Evolutionary conservation across 1,140 invertebrate species (phyloP), one percentile per base, ranked within the genome.

Genomic region (Oryctes rhinoceros): DNA sequence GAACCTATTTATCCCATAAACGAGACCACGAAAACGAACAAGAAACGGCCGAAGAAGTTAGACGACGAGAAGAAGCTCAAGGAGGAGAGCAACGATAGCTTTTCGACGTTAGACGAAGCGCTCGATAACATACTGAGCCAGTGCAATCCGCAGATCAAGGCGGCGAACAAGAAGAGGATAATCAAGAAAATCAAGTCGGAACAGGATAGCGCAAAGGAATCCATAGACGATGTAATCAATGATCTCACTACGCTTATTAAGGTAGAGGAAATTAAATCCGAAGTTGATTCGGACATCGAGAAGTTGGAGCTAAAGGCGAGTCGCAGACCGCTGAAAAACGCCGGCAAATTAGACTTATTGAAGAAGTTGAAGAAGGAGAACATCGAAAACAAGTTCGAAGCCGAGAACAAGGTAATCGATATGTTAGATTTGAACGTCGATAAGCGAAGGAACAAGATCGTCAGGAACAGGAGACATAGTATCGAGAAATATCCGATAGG

Each of bases 341-440:
- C 15, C 53, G 9, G 39, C 83, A 80, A 82, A 82, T 44, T 84
- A 75, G 84, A 83, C 4, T 35, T 85, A 49, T 53, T 84, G 18
- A 85, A 84, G 53, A 84, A 83, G 62, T 80, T 82, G 24, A 87
- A 86, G 76, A 85, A 86, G 76, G 85, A 87, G 78, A 85, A 86
- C 76, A 82, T 86, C 11, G 86, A 85, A 79, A 86, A 84, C 48
- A 82, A 83, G 1, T 65, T 84, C 10, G 39, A 53, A 18, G 65
- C 78, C 37, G 47, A 77, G 13, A 81, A 39, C 48, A 76, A 49
- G 84, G 80, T 67, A 82, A 87, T 87, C 30, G 86, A 88, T 78
- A 83, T 81, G 80, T 80, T 88, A 62, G 86, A 87, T 83, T 82
- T 88, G 35, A 87, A 87, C 74, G 86, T 88, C 11, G 76, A 71